These are phyloP conservation scores for human DNA, from an alignment of 2,113 vertebrate genomes.

Conservation along the genomic window DNA sequence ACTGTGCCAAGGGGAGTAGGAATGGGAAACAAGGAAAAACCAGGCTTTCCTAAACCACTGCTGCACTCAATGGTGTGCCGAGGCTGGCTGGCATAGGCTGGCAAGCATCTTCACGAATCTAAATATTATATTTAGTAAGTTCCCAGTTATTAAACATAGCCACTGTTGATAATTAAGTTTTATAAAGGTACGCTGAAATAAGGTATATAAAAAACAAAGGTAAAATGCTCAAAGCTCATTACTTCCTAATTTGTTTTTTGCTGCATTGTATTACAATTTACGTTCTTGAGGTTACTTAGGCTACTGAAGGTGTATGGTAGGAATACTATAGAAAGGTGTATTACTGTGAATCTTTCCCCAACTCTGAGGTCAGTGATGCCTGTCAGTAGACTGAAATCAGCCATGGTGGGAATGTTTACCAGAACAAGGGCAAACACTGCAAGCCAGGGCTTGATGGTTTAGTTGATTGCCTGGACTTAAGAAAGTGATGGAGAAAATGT, in stretches of 20 bases:
- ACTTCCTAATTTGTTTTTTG: not conserved
- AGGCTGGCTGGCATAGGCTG: too few species aligned
- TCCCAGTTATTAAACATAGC: not conserved
- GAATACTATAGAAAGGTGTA: not conserved
- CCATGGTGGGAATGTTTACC: not conserved
- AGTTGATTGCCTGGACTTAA: not conserved
- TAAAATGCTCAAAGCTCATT: not conserved
- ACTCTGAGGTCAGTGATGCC: fast-evolving
- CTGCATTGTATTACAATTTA: not conserved
- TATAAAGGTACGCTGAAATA: not conserved
- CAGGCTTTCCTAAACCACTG: not conserved
- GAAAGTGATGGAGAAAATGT: not conserved
- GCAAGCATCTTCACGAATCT: not conserved
- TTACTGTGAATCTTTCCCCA: not conserved
- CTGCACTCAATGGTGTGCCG: fast-evolving
- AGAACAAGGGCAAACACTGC: not conserved
- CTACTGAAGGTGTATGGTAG: fast-evolving
- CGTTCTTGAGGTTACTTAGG: not conserved
- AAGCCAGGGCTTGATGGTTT: not conserved
- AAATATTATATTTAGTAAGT: not conserved
- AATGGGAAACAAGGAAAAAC: not conserved
- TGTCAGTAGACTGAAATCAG: not conserved
- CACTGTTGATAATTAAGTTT: not conserved
- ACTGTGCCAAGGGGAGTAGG: not conserved
- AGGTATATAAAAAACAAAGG: not conserved